Percentiles rank a stretch among this genome's conserved stretches.
phyloP scores from a whole-genome alignment of 2,797 vertebrate genomes.

The Pteronotus mesoamericanus region DNA sequence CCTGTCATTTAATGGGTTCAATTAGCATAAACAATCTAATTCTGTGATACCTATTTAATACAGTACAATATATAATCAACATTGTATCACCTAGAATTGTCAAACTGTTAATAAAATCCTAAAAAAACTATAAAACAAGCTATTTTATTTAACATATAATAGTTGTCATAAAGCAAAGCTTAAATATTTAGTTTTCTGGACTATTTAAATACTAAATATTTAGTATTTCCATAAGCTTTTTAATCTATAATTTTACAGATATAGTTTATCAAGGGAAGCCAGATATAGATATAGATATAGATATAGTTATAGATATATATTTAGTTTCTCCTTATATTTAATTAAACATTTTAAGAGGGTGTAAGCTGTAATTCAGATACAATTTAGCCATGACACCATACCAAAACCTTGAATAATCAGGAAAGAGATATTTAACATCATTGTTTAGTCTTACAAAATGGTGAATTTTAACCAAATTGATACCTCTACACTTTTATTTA shows the following conservation, averaged over 20 bases:
- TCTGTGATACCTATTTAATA: slow-evolving; percentile 13
- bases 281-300: too few relatives aligned
- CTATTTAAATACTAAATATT: too few relatives aligned
- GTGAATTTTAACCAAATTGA: slow-evolving; percentile 26
- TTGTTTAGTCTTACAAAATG: slow-evolving; percentile 52
- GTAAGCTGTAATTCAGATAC: not conserved
- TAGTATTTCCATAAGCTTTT: slow-evolving; percentile 16
- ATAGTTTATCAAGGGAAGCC: slow-evolving; percentile 13
- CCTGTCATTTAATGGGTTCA: not conserved
- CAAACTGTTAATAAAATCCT: slow-evolving; percentile 38
- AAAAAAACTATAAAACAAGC: not conserved
- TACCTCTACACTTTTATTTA: not conserved
- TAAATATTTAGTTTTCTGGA: slow-evolving; percentile 36
- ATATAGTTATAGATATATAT: too few relatives aligned
- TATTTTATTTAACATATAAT: slow-evolving; percentile 31
- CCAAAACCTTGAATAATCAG: slow-evolving; percentile 10
- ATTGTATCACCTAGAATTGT: not conserved
- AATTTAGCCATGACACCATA: slow-evolving; percentile 22
- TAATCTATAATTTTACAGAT: not conserved
- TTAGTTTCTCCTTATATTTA: not conserved
- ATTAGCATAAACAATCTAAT: not conserved
- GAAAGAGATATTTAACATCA: slow-evolving; percentile 50
- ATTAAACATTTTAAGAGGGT: not conserved
- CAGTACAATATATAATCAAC: slow-evolving; percentile 9
- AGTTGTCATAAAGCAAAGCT: slow-evolving; percentile 13